Evolutionary conservation across 64 coral and sea anemone genomes (phyloP).

Genomic region (Actinia tenebrosa): DNA sequence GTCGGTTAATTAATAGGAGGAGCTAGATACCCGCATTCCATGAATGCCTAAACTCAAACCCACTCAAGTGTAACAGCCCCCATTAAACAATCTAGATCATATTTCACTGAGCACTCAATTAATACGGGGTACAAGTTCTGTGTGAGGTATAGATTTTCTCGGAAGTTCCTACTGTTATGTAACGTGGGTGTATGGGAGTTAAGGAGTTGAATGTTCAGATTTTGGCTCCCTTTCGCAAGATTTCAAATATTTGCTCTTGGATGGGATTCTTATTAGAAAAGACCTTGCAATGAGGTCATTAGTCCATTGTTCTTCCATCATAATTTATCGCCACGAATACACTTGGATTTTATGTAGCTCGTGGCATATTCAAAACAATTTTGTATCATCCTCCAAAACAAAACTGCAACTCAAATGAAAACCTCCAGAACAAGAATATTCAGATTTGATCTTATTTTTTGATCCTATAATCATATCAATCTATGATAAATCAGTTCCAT

Average conservation of each 20-base stretch:
- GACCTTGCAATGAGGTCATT: neutral
- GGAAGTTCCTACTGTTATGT: neutral
- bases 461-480: neutral
- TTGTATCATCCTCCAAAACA: neutral
- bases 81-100: constrained; percentile 1
- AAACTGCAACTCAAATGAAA: neutral
- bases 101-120: neutral
- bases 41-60: constrained; percentile 10
- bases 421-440: neutral
- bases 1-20: neutral
- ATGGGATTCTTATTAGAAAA: neutral
- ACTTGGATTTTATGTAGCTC: neutral
- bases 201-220: no score
- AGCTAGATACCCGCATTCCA: constrained; percentile 6
- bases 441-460: neutral
- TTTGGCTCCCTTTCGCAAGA: neutral
- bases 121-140: neutral
- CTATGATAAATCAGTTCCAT: neutral
- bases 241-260: constrained; percentile 4
- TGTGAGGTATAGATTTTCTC: neutral
- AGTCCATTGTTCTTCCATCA: neutral
- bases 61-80: neutral
- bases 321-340: neutral
- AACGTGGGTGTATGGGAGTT: neutral
- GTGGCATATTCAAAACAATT: neutral